phyloP scores from a whole-genome alignment of 2,113 vertebrate species.

The Larimichthys crocea region DNA sequence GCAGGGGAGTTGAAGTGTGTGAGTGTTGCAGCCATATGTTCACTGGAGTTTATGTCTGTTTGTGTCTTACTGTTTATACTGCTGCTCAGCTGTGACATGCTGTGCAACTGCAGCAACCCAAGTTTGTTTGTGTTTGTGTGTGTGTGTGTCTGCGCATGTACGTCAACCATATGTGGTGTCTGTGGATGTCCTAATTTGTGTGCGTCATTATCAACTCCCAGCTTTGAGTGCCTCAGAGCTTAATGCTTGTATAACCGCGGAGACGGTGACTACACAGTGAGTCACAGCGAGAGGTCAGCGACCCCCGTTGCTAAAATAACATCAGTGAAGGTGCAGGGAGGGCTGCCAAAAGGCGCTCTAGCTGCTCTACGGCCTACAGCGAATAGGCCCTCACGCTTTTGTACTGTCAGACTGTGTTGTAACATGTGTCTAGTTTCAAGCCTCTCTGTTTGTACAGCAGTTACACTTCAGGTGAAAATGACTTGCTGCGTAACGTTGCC shows the following conservation, averaged over 20 bases:
- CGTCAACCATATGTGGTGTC: slow-evolving; percentile 11
- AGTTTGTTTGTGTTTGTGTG: slow-evolving; percentile 21
- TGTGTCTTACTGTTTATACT: slow-evolving; percentile 45
- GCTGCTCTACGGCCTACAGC: slow-evolving; percentile 4
- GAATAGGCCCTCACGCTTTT: slow-evolving; percentile 6
- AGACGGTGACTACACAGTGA: slow-evolving; percentile 20
- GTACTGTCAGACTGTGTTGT: slow-evolving; percentile 27
- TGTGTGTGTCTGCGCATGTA: neutral
- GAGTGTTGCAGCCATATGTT: slow-evolving; percentile 37
- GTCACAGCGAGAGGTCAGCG: slow-evolving; percentile 53
- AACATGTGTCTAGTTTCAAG: neutral
- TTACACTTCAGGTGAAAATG: slow-evolving; percentile 6
- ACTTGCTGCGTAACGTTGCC: neutral
- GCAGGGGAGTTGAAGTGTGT: neutral
- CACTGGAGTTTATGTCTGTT: slow-evolving; percentile 12
- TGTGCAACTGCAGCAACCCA: slow-evolving; percentile 11
- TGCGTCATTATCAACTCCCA: slow-evolving; percentile 36
- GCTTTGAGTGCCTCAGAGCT: slow-evolving; percentile 13
- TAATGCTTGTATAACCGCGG: slow-evolving; percentile 51
- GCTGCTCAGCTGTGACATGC: slow-evolving; percentile 48
- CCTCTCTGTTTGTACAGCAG: slow-evolving; percentile 47
- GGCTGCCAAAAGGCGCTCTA: slow-evolving; percentile 34
- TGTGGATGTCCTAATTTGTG: slow-evolving; percentile 17
- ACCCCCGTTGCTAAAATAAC: slow-evolving; percentile 73
- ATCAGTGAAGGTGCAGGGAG: slow-evolving; percentile 43